Evolutionary conservation across 2,113 vertebrate species (phyloP).

Genomic region (Elephas maximus): DNA sequence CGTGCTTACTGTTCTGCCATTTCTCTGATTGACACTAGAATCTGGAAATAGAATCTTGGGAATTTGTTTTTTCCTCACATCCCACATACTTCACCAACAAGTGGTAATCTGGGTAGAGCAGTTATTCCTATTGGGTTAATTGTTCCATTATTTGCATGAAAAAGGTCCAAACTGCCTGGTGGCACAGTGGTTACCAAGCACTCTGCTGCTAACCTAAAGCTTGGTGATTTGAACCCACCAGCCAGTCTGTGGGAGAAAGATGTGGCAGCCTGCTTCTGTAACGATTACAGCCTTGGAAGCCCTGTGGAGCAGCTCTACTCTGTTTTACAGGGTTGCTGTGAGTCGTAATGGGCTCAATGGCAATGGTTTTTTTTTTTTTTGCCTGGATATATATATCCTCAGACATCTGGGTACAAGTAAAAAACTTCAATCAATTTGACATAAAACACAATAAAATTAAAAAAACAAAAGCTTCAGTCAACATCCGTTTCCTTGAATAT

Average conservation of each 20-base stretch:
- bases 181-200: too few relatives aligned
- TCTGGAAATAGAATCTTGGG: not conserved
- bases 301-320: not conserved
- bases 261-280: not conserved
- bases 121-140: not conserved
- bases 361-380: not conserved
- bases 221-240: not conserved
- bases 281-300: not conserved
- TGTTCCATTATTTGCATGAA: slow-evolving; percentile 47
- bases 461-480: slow-evolving; percentile 26
- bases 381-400: not conserved
- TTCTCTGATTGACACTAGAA: slow-evolving; percentile 33
- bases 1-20: not conserved
- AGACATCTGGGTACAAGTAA: slow-evolving; percentile 56
- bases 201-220: not conserved
- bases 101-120: not conserved
- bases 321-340: not conserved
- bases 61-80: slow-evolving; percentile 3
- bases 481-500: slow-evolving; percentile 51
- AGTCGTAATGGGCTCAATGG: not conserved
- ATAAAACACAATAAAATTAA: too few relatives aligned
- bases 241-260: not conserved
- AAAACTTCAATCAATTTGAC: not conserved
- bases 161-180: not conserved
- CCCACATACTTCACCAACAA: not conserved